Evolutionary conservation across 2,888 invertebrate genomes (phyloP).

Genomic region (Hirtodrosophila histrioides): DNA sequence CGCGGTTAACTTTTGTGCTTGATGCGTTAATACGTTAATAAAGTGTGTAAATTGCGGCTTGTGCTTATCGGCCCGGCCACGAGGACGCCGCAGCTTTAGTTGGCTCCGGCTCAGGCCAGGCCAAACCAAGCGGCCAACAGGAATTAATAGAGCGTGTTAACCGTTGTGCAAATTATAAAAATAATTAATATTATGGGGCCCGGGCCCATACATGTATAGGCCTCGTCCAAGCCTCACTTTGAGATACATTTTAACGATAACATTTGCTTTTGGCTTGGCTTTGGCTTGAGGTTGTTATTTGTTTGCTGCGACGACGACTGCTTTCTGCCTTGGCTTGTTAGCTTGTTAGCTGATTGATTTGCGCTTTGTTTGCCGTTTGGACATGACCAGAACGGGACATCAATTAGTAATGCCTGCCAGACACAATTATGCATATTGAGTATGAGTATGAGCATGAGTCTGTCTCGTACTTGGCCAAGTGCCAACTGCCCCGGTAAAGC

Average conservation of each 20-base stretch:
- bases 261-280: slow-evolving; percentile 74
- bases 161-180: slow-evolving; percentile 81
- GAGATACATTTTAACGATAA: slow-evolving; percentile 72
- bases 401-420: slow-evolving; percentile 77
- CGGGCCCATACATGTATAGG: slow-evolving; percentile 43
- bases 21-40: slow-evolving; percentile 82
- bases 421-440: slow-evolving; percentile 75
- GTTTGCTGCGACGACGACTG: slow-evolving; percentile 16
- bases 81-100: slow-evolving; percentile 43
- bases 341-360: slow-evolving; percentile 77
- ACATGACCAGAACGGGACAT: slow-evolving; percentile 71
- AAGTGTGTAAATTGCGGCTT: slow-evolving; percentile 81
- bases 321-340: slow-evolving; percentile 28
- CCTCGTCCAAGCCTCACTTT: slow-evolving; percentile 36
- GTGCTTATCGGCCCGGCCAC: slow-evolving; percentile 71
- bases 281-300: slow-evolving; percentile 67
- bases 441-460: slow-evolving; percentile 33
- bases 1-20: slow-evolving; percentile 60
- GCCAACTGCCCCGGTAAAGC: slow-evolving; percentile 14
- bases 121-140: slow-evolving; percentile 35
- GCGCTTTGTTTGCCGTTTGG: slow-evolving; percentile 74
- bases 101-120: slow-evolving; percentile 41
- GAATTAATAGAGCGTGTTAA: slow-evolving; percentile 82
- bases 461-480: slow-evolving; percentile 23
- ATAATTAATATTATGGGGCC: slow-evolving; percentile 74